A percentile compares a stretch with the other conserved stretches of the same genome.
Conservation (phyloP, 2,797 vertebrate species). For the Melanotaenia maccullochi region DNA sequence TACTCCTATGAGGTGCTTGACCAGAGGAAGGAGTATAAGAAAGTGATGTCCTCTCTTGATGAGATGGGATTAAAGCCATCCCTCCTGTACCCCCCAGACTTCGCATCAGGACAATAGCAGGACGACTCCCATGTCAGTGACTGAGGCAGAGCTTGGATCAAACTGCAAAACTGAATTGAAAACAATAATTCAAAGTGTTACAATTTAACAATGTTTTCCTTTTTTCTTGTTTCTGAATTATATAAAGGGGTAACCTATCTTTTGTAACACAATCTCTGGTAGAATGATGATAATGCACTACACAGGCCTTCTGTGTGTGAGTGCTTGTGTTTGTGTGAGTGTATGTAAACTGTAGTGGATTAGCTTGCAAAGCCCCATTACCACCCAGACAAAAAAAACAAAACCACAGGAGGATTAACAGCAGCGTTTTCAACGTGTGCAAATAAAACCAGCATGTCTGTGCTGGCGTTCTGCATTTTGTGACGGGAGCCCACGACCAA, state of each 20-base stretch:
- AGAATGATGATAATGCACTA: slow-evolving; percentile 6
- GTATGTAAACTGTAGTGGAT: slow-evolving; percentile 35
- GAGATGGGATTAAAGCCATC: too few species aligned
- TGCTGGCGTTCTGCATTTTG: slow-evolving; percentile 27
- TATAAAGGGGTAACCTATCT: background rate
- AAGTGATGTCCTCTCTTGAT: too few species aligned
- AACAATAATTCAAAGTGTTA: too few species aligned
- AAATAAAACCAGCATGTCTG: slow-evolving; percentile 68
- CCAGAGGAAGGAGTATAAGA: too few species aligned
- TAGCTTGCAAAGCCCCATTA: slow-evolving; percentile 60
- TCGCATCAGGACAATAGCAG: too few species aligned
- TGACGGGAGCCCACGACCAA: slow-evolving; percentile 16
- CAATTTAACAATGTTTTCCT: too few species aligned
- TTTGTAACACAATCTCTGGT: background rate
- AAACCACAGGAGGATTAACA: slow-evolving; percentile 71
- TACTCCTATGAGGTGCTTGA: too few species aligned
- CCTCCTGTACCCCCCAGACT: too few species aligned
- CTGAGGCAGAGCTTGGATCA: too few species aligned
- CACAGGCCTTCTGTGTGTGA: slow-evolving; percentile 37
- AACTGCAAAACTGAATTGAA: too few species aligned
- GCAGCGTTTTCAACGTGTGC: slow-evolving; percentile 45
- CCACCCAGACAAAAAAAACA: slow-evolving; percentile 57
- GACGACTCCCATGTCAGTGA: too few species aligned
- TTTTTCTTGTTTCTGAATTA: background rate
- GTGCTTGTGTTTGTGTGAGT: slow-evolving; percentile 40